Evolutionary conservation across 1,140 invertebrate genomes (phyloP).

Genomic region (Hydropsyche tenuis): DNA sequence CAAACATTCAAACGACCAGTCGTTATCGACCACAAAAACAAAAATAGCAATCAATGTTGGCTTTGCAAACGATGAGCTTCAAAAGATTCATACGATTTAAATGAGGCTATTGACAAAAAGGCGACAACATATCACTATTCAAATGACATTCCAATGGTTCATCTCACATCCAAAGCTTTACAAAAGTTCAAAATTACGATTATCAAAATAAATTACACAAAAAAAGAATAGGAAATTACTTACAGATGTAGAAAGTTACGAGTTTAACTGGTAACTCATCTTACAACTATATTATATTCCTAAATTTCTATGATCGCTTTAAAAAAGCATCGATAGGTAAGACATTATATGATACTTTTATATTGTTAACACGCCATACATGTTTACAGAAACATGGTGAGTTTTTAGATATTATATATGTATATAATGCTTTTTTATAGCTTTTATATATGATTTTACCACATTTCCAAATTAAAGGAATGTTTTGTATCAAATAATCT

Average conservation of each 20-base stretch:
- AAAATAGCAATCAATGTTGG: neutral
- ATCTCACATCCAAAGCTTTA: constrained; percentile 37
- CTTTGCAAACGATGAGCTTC: constrained; percentile 11
- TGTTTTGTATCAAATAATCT: constrained; percentile 28
- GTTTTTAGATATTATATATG: neutral
- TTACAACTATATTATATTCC: constrained; percentile 33
- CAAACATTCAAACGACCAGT: neutral
- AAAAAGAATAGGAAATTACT: constrained; percentile 36
- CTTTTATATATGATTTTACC: no score
- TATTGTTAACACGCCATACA: constrained; percentile 30
- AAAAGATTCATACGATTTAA: neutral
- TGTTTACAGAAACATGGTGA: constrained; percentile 18
- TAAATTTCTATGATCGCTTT: constrained; percentile 39
- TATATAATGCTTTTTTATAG: no score
- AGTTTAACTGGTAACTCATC: constrained; percentile 32
- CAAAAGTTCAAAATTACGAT: constrained; percentile 37
- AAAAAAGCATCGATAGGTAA: constrained; percentile 33
- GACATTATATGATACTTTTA: constrained; percentile 29
- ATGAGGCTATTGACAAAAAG: constrained; percentile 21
- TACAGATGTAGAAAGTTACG: constrained; percentile 34
- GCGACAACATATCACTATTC: constrained; percentile 26
- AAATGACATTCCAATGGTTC: constrained; percentile 28
- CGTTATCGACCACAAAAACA: neutral
- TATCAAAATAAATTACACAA: constrained; percentile 34
- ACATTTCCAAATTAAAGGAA: constrained; percentile 11